Conservation (phyloP, 2,888 invertebrate genomes). For the Campopleginae sp. region DNA sequence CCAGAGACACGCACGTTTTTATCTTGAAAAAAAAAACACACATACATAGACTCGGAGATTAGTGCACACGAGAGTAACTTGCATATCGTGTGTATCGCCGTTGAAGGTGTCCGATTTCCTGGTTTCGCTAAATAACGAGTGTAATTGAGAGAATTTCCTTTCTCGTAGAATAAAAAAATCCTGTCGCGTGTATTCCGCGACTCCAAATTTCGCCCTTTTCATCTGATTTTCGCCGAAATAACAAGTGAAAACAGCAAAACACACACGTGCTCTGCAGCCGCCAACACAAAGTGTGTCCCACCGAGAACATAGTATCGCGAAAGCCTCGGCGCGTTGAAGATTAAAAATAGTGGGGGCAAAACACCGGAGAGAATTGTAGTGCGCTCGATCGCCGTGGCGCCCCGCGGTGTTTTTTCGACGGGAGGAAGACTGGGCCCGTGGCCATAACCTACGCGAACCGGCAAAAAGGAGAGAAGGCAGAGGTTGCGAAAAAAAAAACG, state of each 20-base stretch:
- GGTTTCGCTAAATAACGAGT: not conserved
- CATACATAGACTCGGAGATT: not conserved
- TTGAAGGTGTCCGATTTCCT: not conserved
- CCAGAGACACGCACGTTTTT: conserved; percentile 49
- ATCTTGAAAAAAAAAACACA: conserved; percentile 18
- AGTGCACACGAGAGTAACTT: conserved; percentile 4
- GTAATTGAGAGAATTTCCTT: not conserved
- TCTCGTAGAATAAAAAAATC: not conserved
- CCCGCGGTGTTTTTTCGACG: conserved; percentile 79
- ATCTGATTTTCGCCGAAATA: not conserved
- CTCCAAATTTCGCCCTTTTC: not conserved
- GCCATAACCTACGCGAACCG: conserved; percentile 76
- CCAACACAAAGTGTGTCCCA: conserved; percentile 53
- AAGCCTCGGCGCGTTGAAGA: conserved; percentile 42
- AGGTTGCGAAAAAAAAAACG: conserved; percentile 49
- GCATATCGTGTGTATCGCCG: not conserved
- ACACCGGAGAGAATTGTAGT: conserved; percentile 51
- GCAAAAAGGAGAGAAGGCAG: conserved; percentile 70
- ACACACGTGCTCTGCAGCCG: conserved; percentile 61
- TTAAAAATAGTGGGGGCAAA: conserved; percentile 36
- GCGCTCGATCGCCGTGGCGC: conserved; percentile 78
- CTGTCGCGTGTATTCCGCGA: conserved; percentile 11
- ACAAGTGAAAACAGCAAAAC: conserved; percentile 61
- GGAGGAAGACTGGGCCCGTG: conserved; percentile 72
- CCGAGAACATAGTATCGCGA: conserved; percentile 45